phyloP scores from a whole-genome alignment of 2,113 vertebrate species.

The Eulemur macaco region DNA sequence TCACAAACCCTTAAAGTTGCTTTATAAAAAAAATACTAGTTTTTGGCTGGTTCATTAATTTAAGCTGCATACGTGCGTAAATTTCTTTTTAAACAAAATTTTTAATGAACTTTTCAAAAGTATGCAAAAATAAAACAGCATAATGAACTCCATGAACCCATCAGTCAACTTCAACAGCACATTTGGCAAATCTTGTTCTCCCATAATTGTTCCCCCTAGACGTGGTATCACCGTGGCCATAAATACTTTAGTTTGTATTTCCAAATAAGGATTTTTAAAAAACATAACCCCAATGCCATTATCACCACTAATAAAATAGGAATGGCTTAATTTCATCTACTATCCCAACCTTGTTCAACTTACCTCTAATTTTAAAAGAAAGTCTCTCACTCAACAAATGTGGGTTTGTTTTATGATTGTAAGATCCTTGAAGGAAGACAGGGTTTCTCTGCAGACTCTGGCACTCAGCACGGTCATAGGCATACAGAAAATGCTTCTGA shows the following conservation, averaged over 20 bases:
- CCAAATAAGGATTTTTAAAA: background rate
- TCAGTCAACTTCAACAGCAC: background rate
- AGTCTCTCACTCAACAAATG: background rate
- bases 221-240: rapidly evolving
- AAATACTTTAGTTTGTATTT: background rate
- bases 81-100: background rate
- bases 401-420: background rate
- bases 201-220: background rate
- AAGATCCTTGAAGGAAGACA: background rate
- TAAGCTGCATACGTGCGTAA: background rate
- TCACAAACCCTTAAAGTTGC: background rate
- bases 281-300: background rate
- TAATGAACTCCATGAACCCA: background rate
- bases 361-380: background rate
- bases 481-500: background rate
- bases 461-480: background rate
- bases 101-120: background rate
- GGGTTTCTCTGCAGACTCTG: background rate
- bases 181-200: background rate
- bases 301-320: background rate
- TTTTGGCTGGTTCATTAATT: background rate
- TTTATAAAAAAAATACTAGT: background rate
- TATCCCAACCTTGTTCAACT: background rate
- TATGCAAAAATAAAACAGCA: background rate
- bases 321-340: background rate